phyloP scores from a whole-genome alignment of 2,113 vertebrate species.

The Lanius collurio region DNA sequence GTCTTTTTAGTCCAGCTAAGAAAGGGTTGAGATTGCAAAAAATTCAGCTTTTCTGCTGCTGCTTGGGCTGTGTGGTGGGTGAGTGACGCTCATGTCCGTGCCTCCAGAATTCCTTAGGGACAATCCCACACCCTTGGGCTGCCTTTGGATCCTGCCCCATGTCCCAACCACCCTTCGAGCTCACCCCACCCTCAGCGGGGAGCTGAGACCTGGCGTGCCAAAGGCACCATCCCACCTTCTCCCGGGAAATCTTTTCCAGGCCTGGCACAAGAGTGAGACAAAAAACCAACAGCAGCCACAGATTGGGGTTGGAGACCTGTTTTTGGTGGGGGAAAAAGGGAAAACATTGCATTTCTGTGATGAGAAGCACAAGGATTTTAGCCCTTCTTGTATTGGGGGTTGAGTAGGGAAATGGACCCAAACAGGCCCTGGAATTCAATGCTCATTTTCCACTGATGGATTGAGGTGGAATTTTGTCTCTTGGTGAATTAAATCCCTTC shows the following conservation, averaged over 20 bases:
- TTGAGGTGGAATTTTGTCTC: background rate
- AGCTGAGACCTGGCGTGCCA: accelerated
- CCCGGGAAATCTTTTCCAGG: background rate
- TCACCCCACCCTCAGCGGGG: accelerated
- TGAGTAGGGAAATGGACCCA: background rate
- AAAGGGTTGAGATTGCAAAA: background rate
- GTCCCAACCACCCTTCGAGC: accelerated
- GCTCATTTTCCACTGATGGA: background rate
- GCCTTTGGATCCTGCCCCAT: background rate
- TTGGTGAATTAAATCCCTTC: background rate
- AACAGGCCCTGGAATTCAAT: background rate
- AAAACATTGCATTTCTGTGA: background rate
- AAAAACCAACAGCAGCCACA: background rate
- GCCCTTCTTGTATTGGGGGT: accelerated
- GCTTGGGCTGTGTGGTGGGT: accelerated
- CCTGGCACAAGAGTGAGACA: slow-evolving; percentile 11
- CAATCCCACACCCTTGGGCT: background rate
- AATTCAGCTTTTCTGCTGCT: background rate
- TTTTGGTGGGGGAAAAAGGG: background rate
- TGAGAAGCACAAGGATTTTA: background rate
- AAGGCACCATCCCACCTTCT: background rate
- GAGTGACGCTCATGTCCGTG: accelerated
- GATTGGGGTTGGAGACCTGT: background rate
- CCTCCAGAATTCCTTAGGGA: background rate
- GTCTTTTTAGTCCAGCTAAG: background rate